Evolutionary conservation across 1,140 invertebrate genomes (phyloP).

Genomic region (Leptopilina boulardi): DNA sequence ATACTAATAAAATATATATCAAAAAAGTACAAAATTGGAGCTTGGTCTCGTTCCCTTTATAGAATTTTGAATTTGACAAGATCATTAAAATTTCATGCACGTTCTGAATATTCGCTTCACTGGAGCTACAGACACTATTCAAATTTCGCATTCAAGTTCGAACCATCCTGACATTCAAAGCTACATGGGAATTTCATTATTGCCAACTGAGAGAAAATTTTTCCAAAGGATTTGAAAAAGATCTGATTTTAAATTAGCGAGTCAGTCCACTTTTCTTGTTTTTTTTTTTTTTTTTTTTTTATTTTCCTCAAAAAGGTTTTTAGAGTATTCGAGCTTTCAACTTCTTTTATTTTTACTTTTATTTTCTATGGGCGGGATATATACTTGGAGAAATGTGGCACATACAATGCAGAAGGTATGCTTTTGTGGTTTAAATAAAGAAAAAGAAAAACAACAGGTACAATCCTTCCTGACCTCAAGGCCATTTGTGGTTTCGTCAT

Average conservation of each 20-base stretch:
- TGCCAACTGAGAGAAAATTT: neutral
- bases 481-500: neutral
- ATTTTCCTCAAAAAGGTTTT: neutral
- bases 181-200: neutral
- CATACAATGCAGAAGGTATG: neutral
- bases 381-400: neutral
- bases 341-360: neutral
- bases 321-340: neutral
- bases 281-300: neutral
- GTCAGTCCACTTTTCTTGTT: neutral
- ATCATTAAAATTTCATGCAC: neutral
- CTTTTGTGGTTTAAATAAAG: constrained; percentile 2
- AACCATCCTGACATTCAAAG: neutral
- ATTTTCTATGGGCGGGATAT: neutral
- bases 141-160: constrained; percentile 16
- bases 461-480: neutral
- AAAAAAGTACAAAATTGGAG: neutral
- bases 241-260: constrained; percentile 5
- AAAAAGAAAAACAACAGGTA: neutral
- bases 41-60: neutral
- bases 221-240: constrained; percentile 2
- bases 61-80: neutral
- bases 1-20: no score
- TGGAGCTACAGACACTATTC: constrained; percentile 4
- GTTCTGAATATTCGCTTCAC: constrained; percentile 10